Evolutionary conservation across 2,888 invertebrate genomes (phyloP).

Genomic region (Agrotis clavis): DNA sequence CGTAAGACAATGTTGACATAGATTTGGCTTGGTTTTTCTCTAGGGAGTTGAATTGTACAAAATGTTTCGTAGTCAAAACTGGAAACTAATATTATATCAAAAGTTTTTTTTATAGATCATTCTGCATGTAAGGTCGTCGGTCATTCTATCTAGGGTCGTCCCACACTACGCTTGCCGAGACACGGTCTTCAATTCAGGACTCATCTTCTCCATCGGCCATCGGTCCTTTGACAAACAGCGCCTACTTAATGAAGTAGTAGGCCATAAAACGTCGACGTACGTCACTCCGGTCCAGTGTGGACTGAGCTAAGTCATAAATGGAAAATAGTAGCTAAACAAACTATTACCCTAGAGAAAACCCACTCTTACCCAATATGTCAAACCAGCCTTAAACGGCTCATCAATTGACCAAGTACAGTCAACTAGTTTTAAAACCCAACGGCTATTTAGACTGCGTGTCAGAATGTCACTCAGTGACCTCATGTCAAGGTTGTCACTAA

Average conservation of each 20-base stretch:
- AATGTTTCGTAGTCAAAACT: too few species aligned
- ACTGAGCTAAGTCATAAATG: background rate
- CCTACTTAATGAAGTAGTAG: too few species aligned
- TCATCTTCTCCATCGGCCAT: too few species aligned
- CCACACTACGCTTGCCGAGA: too few species aligned
- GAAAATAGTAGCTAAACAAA: constrained; percentile 6
- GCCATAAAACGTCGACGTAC: background rate
- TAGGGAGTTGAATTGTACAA: background rate
- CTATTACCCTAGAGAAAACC: constrained; percentile 18
- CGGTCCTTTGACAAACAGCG: too few species aligned
- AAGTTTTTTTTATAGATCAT: too few species aligned
- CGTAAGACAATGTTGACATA: constrained; percentile 9
- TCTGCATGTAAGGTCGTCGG: too few species aligned
- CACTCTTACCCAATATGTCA: constrained; percentile 10
- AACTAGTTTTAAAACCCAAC: constrained; percentile 18
- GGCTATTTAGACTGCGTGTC: constrained; percentile 37
- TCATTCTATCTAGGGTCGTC: too few species aligned
- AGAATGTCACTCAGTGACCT: constrained; percentile 23
- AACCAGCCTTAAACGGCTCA: constrained; percentile 15
- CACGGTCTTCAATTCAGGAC: too few species aligned
- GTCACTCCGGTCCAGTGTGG: background rate
- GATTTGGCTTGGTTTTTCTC: background rate
- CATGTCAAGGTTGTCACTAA: constrained; percentile 55
- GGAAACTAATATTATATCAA: too few species aligned
- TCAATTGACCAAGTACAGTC: constrained; percentile 37